Conservation (phyloP, 1,140 invertebrate species). For the Druon quercuslanigerum region DNA sequence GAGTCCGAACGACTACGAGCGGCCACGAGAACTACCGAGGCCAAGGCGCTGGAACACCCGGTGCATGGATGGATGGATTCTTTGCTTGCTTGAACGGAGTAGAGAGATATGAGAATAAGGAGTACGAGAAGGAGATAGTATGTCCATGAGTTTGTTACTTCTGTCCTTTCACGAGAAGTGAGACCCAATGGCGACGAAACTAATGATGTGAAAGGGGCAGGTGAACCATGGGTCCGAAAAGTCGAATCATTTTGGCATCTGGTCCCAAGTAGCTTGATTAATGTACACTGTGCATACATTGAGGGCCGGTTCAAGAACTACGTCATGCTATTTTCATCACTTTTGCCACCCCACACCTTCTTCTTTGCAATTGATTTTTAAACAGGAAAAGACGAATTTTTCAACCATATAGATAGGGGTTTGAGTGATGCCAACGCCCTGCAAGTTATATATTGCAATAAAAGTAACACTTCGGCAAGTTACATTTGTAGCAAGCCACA, state of each 20-base stretch:
- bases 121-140: conserved; percentile 35
- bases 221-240: neutral
- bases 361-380: too few relatives aligned
- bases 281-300: neutral
- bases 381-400: too few relatives aligned
- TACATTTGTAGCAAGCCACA: too few relatives aligned
- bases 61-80: conserved; percentile 29
- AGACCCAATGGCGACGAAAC: conserved; percentile 12
- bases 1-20: conserved; percentile 43
- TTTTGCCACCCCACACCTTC: too few relatives aligned
- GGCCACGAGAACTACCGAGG: conserved; percentile 39
- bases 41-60: conserved; percentile 22
- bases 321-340: too few relatives aligned
- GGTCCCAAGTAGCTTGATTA: neutral
- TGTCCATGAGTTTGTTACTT: conserved; percentile 31
- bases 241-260: neutral
- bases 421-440: too few relatives aligned
- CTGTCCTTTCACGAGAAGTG: conserved; percentile 2
- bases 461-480: too few relatives aligned
- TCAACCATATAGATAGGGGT: too few relatives aligned
- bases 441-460: too few relatives aligned
- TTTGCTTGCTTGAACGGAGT: neutral
- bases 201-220: neutral
- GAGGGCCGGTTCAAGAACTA: too few relatives aligned
- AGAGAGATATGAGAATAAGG: conserved; percentile 29